A percentile compares a stretch with the other conserved stretches of the same genome.
These are phyloP conservation scores for Rutilus rutilus DNA, from an alignment of 2,113 vertebrate genomes.

Conservation along the genomic window DNA sequence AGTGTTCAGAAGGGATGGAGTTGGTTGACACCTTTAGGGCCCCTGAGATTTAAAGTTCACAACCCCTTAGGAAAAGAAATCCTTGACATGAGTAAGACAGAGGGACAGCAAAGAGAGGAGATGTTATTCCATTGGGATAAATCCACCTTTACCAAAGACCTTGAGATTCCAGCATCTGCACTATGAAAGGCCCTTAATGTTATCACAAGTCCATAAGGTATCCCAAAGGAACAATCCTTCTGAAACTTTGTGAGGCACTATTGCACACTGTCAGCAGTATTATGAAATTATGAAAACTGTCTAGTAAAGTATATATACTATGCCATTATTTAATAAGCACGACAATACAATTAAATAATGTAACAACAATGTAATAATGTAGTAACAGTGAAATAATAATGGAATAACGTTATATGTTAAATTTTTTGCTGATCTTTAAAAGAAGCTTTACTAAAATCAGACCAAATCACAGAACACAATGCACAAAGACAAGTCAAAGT, in stretches of 20 bases:
- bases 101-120: background rate
- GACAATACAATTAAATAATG: background rate
- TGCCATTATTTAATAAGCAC: background rate
- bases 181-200: background rate
- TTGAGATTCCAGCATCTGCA: constrained; percentile 34
- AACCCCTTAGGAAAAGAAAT: background rate
- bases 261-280: background rate
- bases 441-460: background rate
- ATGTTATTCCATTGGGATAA: background rate
- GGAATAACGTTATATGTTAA: background rate
- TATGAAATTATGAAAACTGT: background rate
- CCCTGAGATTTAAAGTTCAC: background rate
- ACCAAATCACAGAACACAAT: background rate
- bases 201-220: background rate
- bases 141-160: constrained; percentile 35
- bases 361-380: background rate
- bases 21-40: constrained; percentile 18
- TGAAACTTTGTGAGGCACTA: background rate
- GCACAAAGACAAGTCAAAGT: background rate
- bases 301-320: background rate
- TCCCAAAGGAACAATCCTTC: constrained; percentile 29
- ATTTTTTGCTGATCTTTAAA: background rate
- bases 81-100: background rate
- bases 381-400: background rate
- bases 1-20: background rate